These are phyloP conservation scores for Panthera leo DNA, from an alignment of 2,113 vertebrate genomes.

Conservation along the genomic window DNA sequence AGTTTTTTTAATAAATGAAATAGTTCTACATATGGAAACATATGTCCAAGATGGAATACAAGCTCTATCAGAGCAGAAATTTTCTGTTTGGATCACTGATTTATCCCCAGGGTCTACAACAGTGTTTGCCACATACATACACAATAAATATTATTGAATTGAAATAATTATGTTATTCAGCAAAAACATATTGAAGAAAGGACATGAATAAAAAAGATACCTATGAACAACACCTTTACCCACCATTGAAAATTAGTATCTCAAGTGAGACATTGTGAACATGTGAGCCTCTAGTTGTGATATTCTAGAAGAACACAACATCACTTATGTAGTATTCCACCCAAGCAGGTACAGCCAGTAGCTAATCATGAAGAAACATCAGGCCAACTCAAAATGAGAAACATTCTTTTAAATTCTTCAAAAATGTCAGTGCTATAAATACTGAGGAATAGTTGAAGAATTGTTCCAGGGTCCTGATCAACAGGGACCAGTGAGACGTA, in stretches of 20 bases:
- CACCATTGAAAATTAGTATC: conserved; percentile 4
- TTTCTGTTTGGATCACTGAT: neutral
- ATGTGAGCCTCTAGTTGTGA: neutral
- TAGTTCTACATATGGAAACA: neutral
- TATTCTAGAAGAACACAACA: neutral
- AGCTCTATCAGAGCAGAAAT: neutral
- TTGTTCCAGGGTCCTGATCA: conserved; percentile 4
- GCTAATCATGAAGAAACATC: neutral
- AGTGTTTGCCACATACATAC: neutral
- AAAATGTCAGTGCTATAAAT: neutral
- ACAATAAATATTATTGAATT: conserved; percentile 4
- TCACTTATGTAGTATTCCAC: neutral
- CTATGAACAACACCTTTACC: neutral
- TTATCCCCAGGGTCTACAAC: neutral
- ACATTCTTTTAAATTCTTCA: neutral
- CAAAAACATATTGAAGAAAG: neutral
- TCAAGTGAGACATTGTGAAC: neutral
- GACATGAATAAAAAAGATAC: neutral
- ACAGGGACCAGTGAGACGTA: neutral
- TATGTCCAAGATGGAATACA: neutral
- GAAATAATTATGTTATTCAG: neutral
- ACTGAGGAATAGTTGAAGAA: neutral
- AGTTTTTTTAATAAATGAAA: neutral
- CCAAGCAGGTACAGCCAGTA: neutral
- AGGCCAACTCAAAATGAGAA: neutral